Evolutionary conservation across 1,140 invertebrate species (phyloP).

Genomic region (Ceratina australensis): DNA sequence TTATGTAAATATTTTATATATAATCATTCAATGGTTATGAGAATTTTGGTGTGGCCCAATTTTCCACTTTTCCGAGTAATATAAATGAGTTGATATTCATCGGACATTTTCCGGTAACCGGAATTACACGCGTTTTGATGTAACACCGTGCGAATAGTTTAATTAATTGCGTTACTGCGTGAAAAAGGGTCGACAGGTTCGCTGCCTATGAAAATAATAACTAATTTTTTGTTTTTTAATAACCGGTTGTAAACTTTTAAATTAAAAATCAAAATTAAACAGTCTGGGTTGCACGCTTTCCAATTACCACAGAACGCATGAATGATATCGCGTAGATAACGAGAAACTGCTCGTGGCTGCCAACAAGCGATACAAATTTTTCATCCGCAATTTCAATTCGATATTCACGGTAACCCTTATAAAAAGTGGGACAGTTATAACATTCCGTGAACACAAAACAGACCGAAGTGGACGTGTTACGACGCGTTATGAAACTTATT

Average conservation of each 20-base stretch:
- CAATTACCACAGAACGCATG: background rate
- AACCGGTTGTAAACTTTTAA: background rate
- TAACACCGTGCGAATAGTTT: too few relatives aligned
- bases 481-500: background rate
- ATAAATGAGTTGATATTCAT: too few relatives aligned
- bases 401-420: background rate
- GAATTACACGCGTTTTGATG: too few relatives aligned
- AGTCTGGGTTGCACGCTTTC: background rate
- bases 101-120: too few relatives aligned
- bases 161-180: too few relatives aligned
- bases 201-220: too few relatives aligned
- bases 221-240: background rate
- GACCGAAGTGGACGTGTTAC: background rate
- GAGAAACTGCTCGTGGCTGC: background rate
- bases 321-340: background rate
- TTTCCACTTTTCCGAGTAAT: too few relatives aligned
- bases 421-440: background rate
- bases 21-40: too few relatives aligned
- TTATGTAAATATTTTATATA: too few relatives aligned
- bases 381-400: background rate
- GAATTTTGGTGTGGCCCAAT: too few relatives aligned
- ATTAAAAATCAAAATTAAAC: background rate
- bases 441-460: background rate
- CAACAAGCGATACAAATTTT: background rate
- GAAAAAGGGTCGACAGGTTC: too few relatives aligned